Evolutionary conservation across 1,140 invertebrate genomes (phyloP).

Genomic region (Achatina immaculata): DNA sequence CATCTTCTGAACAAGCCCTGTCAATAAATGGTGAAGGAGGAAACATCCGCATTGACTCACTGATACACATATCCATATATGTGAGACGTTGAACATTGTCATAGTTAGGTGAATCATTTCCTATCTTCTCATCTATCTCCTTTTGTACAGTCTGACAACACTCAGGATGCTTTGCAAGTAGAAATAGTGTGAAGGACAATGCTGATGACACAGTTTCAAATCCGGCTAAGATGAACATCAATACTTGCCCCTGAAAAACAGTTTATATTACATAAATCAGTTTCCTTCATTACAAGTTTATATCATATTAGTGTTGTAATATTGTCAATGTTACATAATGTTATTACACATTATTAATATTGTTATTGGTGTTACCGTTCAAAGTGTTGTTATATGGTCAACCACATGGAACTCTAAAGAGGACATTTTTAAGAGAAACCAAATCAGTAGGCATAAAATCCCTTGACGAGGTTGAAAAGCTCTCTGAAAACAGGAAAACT

Average conservation of each 20-base stretch:
- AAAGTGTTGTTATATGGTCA: too few relatives aligned
- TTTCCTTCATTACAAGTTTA: too few relatives aligned
- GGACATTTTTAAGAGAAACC: too few relatives aligned
- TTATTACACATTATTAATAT: too few relatives aligned
- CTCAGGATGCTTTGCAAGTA: slow-evolving; percentile 75
- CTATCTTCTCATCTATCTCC: slow-evolving; percentile 55
- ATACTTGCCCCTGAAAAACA: slow-evolving; percentile 21
- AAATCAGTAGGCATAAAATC: too few relatives aligned
- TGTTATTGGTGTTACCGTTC: too few relatives aligned
- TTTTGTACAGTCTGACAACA: slow-evolving; percentile 54
- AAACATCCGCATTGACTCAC: slow-evolving; percentile 67
- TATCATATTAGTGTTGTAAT: too few relatives aligned
- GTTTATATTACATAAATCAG: too few relatives aligned
- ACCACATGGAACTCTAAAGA: too few relatives aligned
- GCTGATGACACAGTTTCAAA: slow-evolving; percentile 77
- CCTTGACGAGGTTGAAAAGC: too few relatives aligned
- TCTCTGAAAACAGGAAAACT: too few relatives aligned
- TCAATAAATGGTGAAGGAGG: slow-evolving; percentile 51
- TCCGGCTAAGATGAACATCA: slow-evolving; percentile 79
- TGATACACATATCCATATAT: slow-evolving; percentile 67
- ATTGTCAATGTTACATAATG: too few relatives aligned
- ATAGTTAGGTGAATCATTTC: slow-evolving; percentile 58
- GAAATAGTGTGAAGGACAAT: slow-evolving; percentile 74
- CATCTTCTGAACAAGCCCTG: not conserved
- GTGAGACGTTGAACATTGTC: slow-evolving; percentile 62